Evolutionary conservation across 2,888 invertebrate genomes (phyloP), one percentile per base, ranked within the genome.

Genomic region (Dione juno): DNA sequence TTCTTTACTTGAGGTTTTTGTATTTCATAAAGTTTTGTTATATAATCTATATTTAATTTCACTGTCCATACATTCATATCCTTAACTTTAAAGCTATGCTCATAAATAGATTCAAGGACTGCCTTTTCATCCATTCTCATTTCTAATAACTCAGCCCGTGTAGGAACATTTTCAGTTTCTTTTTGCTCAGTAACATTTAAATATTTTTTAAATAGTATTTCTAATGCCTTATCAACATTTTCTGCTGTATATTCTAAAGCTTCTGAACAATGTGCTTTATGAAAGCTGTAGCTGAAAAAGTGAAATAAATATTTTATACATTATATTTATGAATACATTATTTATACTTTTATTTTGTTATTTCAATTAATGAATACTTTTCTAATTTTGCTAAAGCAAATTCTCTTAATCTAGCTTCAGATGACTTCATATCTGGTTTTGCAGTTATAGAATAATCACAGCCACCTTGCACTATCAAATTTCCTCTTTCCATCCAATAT

Each of bases 401-500:
- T 76, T 95, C 94, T 79, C 95, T 94, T 16, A 96, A 88, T 70
- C 96, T 93, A 70, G 96, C 95, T 37, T 94, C 94, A 7, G 95
- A 94, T 8, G 95, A 94, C 73, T 93, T 84, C 0, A 94, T 93
- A 63, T 93, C 94, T 67, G 91, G 94, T 78, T 94, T 94, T 37
- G 87, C 84, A 40, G 90, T 91, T 40, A 92, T 75, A 0, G 96
- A 96, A 87, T 95, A 96, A 87, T 96, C 95, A 78, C 94, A 94
- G 53, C 95, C 95, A 58, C 95, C 95, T 88, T 96, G 95, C 0
- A 97, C 95, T 11, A 97, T 94, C 11, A 97, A 93, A 78, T 95
- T 95, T 7, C 97, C 96, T 76, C 95, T 93, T 79, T 96, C 96
- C 88, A 96, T 94, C 97, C 97, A 97, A 84, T 95, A 97, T 28